These are phyloP conservation scores for Mythimna loreyi DNA, from an alignment of 2,888 invertebrate genomes.

Conservation along the genomic window DNA sequence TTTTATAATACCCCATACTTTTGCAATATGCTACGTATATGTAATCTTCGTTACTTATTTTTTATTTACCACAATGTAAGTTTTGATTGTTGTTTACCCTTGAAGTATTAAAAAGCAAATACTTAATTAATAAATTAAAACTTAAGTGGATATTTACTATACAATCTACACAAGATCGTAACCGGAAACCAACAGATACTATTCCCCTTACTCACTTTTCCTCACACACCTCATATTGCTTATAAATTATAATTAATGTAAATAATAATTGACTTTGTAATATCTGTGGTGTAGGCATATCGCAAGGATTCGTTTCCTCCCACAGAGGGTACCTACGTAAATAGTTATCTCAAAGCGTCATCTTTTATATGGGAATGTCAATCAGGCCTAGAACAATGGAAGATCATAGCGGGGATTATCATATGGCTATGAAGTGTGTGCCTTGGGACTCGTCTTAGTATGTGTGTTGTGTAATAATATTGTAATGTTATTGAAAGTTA, in stretches of 20 bases:
- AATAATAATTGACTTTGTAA: slow-evolving; percentile 41
- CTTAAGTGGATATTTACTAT: no score
- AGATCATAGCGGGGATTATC: slow-evolving; percentile 50
- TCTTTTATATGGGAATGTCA: slow-evolving; percentile 61
- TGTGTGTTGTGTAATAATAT: not conserved
- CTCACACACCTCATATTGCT: not conserved
- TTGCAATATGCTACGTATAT: no score
- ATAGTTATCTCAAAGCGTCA: slow-evolving; percentile 54
- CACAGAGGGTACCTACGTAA: slow-evolving; percentile 55
- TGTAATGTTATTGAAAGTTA: not conserved
- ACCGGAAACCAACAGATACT: slow-evolving; percentile 28
- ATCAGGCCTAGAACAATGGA: slow-evolving; percentile 59
- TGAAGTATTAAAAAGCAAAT: no score
- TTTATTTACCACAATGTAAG: no score
- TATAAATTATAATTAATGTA: slow-evolving; percentile 41
- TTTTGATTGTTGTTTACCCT: no score
- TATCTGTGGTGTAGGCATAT: slow-evolving; percentile 47
- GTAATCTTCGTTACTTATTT: no score
- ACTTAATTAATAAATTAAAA: no score
- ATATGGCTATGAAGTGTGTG: slow-evolving; percentile 40
- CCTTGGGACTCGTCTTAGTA: slow-evolving; percentile 7
- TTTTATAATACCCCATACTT: no score
- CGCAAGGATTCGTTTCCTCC: slow-evolving; percentile 58
- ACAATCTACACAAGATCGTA: not conserved
- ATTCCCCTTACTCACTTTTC: slow-evolving; percentile 21